Evolutionary conservation across 2,888 invertebrate species (phyloP).

Genomic region (Tethea ocularis): DNA sequence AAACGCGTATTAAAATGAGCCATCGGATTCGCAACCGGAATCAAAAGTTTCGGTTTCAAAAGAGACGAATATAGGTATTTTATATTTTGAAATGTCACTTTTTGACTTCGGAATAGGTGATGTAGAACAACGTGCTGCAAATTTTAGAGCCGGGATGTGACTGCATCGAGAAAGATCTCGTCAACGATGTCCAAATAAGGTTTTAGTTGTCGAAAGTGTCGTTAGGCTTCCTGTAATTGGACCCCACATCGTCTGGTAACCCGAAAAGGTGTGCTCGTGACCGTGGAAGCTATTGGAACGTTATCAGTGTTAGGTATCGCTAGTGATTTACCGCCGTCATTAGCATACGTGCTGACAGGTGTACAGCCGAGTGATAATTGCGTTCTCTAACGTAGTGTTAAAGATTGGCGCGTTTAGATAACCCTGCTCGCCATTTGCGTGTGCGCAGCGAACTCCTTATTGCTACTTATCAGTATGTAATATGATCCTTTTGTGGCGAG

Average conservation of each 20-base stretch:
- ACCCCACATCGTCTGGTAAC: conserved; percentile 30
- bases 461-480: conserved; percentile 32
- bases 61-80: neutral
- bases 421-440: conserved; percentile 57
- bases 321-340: conserved; percentile 31
- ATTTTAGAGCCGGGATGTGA: neutral
- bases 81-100: neutral
- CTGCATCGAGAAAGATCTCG: conserved; percentile 14
- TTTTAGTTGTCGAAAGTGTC: conserved; percentile 29
- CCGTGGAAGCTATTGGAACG: conserved; percentile 32
- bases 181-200: conserved; percentile 22
- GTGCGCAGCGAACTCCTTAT: conserved; percentile 44
- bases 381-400: conserved; percentile 53
- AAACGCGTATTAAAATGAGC: conserved; percentile 43
- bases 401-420: conserved; percentile 65
- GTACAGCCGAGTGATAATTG: conserved; percentile 59
- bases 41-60: conserved; percentile 15
- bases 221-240: conserved; percentile 40
- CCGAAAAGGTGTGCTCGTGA: conserved; percentile 40
- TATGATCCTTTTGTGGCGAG: conserved; percentile 32
- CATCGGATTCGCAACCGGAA: conserved; percentile 14
- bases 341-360: conserved; percentile 58
- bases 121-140: neutral
- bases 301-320: conserved; percentile 17
- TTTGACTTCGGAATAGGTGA: neutral